phyloP scores from a whole-genome alignment of 2,113 vertebrate species.

The Sinocyclocheilus anophthalmus region DNA sequence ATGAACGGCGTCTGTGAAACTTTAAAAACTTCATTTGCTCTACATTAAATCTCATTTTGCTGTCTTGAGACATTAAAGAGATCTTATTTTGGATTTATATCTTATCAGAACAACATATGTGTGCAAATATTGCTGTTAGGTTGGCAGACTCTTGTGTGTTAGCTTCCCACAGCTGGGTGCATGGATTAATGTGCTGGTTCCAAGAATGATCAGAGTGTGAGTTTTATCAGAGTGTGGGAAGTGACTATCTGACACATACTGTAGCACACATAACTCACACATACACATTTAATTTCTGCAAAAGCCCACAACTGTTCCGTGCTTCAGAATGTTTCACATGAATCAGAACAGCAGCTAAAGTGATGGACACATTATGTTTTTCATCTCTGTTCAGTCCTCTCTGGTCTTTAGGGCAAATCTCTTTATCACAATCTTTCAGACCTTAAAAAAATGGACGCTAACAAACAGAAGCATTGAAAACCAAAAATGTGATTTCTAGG shows the following conservation, averaged over 20 bases:
- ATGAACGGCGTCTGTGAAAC: no score
- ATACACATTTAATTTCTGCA: background rate
- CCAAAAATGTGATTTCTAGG: background rate
- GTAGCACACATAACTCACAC: background rate
- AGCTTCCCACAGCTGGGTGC: background rate
- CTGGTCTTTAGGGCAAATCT: background rate
- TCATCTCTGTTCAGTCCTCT: background rate
- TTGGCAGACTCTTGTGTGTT: background rate
- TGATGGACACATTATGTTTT: background rate
- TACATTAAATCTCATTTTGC: background rate
- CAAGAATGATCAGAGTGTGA: background rate
- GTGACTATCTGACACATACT: conserved; percentile 10
- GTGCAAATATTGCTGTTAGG: background rate
- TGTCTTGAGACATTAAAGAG: background rate
- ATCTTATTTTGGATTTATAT: background rate
- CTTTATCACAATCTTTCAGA: background rate
- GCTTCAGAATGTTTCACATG: conserved; percentile 19
- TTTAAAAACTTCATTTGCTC: background rate
- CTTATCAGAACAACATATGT: background rate
- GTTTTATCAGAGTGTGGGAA: conserved; percentile 32
- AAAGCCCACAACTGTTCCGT: background rate
- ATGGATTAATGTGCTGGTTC: background rate
- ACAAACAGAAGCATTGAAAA: background rate
- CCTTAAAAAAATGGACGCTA: background rate
- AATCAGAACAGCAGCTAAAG: background rate